Evolutionary conservation across 2,888 invertebrate genomes (phyloP).

Genomic region (Mactromeris polynyma): DNA sequence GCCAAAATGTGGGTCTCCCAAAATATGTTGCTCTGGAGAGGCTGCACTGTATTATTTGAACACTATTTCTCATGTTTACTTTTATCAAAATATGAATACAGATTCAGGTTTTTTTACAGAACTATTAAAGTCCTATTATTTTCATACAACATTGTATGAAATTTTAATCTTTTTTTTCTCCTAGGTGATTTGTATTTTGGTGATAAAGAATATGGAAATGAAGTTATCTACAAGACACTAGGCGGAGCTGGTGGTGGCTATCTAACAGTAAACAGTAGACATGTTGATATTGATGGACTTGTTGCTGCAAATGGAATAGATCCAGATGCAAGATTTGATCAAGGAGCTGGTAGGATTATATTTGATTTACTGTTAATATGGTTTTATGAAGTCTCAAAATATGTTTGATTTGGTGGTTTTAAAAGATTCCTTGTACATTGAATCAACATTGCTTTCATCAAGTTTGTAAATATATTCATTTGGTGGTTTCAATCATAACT

Average conservation of each 20-base stretch:
- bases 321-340: constrained; percentile 63
- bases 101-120: too few species aligned
- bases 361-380: not conserved
- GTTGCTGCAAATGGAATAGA: constrained; percentile 72
- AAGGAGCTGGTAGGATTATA: constrained; percentile 70
- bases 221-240: constrained; percentile 66
- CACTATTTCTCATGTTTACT: too few species aligned
- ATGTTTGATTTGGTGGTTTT: not conserved
- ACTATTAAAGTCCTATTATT: too few species aligned
- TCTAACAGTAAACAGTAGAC: constrained; percentile 69
- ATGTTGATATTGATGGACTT: constrained; percentile 79
- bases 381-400: not conserved
- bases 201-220: constrained; percentile 71
- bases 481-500: not conserved
- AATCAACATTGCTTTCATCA: not conserved
- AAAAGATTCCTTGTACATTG: not conserved
- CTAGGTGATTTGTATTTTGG: constrained; percentile 75
- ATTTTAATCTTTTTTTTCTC: not conserved
- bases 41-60: too few species aligned
- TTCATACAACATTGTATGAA: not conserved
- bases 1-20: too few species aligned
- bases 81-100: too few species aligned
- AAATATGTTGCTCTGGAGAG: too few species aligned
- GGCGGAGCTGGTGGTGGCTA: constrained; percentile 79
- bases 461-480: not conserved